Base-by-base conservation (phyloP, 2,888 invertebrate genomes). In the Ariolimax columbianus region DNA sequence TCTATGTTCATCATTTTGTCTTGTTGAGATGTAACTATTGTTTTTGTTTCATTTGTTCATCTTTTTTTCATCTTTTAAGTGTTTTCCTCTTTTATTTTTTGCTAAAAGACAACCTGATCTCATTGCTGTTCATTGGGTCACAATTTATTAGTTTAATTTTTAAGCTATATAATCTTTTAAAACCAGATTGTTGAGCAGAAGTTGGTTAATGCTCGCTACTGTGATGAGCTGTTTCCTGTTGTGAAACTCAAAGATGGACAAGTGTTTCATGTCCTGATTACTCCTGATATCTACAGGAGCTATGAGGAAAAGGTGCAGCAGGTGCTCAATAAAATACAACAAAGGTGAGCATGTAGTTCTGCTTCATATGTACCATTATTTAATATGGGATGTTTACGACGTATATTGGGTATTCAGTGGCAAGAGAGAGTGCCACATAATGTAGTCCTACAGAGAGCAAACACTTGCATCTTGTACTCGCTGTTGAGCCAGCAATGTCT, bases 191-290 rank as follows among this genome's bases (percentile, higher is more conserved):
- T 88, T 7, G 87, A 89, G 26, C 88, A 91, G 75, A 94, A 94
- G 87, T 88, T 94, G 68, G 91, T 94, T 36, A 93, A 94, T 89
- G 94, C 94, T 3, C 91, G 90, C 83, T 94, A 94, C 90, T 94
- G 94, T 89, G 89, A 91, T 83, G 90, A 91, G 82, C 81, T 73
- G 51, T 94, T 94, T 84, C 93, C 94, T 6, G 92, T 94, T 68
- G 93, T 94, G 26, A 88, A 90, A 47, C 93, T 94, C 94, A 93
- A 91, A 85, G 93, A 94, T 84, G 94, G 94, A 6, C 89, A 90
- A 55, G 90, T 93, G 33, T 92, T 94, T 23, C 94, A 94, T 86
- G 94, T 94, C 23, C 93, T 94, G 77, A 92, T 94, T 9, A 94
- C 94, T 43, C 92, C 93, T 1, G 94, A 94, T 78, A 89, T 94